A percentile compares a stretch with the other conserved stretches of the same genome.
Evolutionary conservation across 2,797 vertebrate genomes (phyloP).

Genomic region (Rallus crepitans): DNA sequence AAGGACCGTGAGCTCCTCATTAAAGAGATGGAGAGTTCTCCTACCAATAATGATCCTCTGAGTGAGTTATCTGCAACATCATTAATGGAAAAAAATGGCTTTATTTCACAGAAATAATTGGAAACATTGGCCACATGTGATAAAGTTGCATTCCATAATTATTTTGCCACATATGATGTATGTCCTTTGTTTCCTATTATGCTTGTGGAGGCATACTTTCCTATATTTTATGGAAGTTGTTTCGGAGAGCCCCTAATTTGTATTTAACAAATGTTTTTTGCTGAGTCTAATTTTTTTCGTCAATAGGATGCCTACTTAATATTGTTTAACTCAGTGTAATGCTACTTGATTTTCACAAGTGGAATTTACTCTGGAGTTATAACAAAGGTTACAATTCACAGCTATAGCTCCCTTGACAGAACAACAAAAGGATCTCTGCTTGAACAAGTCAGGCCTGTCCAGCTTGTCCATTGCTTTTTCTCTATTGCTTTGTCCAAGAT

Average conservation of each 20-base stretch:
- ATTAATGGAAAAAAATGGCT: slow-evolving; percentile 57
- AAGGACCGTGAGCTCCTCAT: slow-evolving; percentile 32
- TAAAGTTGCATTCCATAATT: slow-evolving; percentile 59
- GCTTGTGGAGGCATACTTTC: neutral
- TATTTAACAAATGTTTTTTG: slow-evolving; percentile 26
- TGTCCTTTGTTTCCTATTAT: slow-evolving; percentile 25
- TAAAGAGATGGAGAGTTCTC: slow-evolving; percentile 53
- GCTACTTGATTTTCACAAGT: slow-evolving; percentile 2
- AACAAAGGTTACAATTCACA: neutral
- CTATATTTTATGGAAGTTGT: slow-evolving; percentile 26
- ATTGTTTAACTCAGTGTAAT: slow-evolving; percentile 12
- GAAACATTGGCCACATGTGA: slow-evolving; percentile 56
- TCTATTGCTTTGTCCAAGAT: neutral
- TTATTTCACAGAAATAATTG: slow-evolving; percentile 69
- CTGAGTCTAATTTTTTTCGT: slow-evolving; percentile 3
- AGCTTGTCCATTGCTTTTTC: neutral
- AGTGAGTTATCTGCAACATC: slow-evolving; percentile 48
- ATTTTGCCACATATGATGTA: slow-evolving; percentile 56
- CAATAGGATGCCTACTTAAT: neutral
- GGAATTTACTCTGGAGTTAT: neutral
- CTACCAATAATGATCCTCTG: slow-evolving; percentile 43
- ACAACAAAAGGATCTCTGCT: neutral
- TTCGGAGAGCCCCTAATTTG: slow-evolving; percentile 8
- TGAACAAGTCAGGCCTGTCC: neutral
- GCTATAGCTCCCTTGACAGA: neutral